A percentile compares a stretch with the other conserved stretches of the same genome.
Evolutionary conservation across 1,140 invertebrate genomes (phyloP).

Genomic region (Caenorhabditis remanei): DNA sequence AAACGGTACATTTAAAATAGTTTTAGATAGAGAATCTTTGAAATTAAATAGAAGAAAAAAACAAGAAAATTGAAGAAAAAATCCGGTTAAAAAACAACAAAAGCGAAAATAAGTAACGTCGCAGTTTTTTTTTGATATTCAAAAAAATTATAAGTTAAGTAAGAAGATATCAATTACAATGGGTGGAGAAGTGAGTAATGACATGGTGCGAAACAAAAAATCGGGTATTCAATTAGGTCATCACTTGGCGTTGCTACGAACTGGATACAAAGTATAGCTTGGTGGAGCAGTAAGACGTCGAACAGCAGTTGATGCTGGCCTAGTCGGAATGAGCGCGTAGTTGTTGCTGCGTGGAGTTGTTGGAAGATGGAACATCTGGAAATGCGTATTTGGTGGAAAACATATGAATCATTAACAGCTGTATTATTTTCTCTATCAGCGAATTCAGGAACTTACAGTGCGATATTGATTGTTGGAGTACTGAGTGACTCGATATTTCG

Average conservation of each 20-base stretch:
- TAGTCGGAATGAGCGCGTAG: neutral
- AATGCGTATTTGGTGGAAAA: too few relatives aligned
- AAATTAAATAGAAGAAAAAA: neutral
- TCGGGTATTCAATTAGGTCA: neutral
- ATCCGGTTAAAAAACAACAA: too few relatives aligned
- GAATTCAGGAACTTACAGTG: neutral
- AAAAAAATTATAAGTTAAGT: neutral
- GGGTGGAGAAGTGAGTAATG: conserved; percentile 16
- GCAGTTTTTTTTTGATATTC: too few relatives aligned
- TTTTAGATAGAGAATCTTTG: neutral
- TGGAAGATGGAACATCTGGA: neutral
- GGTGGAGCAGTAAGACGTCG: neutral
- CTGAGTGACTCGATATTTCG: neutral
- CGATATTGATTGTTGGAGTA: neutral
- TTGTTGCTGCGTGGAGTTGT: neutral
- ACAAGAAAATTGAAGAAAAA: too few relatives aligned
- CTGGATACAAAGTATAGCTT: neutral
- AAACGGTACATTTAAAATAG: neutral
- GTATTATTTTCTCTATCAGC: too few relatives aligned
- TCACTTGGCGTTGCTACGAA: neutral
- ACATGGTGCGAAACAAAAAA: neutral
- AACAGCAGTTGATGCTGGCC: neutral
- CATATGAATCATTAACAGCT: too few relatives aligned
- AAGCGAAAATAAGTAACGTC: too few relatives aligned
- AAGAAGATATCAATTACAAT: neutral